Conservation (phyloP, 1,140 invertebrate genomes). For the Sitobion miscanthi region DNA sequence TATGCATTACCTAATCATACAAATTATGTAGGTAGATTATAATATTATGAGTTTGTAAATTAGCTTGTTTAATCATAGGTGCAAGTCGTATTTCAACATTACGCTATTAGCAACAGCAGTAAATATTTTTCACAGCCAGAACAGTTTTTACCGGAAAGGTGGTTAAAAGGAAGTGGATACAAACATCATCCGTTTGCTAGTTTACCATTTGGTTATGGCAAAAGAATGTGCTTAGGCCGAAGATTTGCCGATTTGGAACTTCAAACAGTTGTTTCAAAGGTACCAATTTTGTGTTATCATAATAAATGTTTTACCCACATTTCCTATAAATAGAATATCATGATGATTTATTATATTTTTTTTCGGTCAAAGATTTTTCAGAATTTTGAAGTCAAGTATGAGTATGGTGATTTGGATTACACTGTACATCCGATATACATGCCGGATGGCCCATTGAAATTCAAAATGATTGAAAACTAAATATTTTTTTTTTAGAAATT, state of each 20-base stretch:
- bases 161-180: slow-evolving; percentile 66
- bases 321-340: background rate
- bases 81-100: slow-evolving; percentile 81
- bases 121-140: slow-evolving; percentile 73
- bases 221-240: slow-evolving; percentile 80
- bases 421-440: slow-evolving; percentile 78
- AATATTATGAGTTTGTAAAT: background rate
- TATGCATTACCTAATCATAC: background rate
- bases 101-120: slow-evolving; percentile 78
- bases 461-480: slow-evolving; percentile 64
- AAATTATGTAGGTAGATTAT: background rate
- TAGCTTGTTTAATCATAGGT: slow-evolving; percentile 67
- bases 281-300: slow-evolving; percentile 59
- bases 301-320: background rate
- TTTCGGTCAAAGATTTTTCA: slow-evolving; percentile 71
- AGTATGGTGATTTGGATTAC: slow-evolving; percentile 71
- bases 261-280: slow-evolving; percentile 75
- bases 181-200: slow-evolving; percentile 71
- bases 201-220: slow-evolving; percentile 82
- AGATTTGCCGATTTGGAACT: slow-evolving; percentile 83
- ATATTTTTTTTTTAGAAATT: background rate
- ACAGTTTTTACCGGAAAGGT: slow-evolving; percentile 78
- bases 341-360: background rate
- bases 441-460: slow-evolving; percentile 72
- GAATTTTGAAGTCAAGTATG: slow-evolving; percentile 72